These are phyloP conservation scores for Itoplectis maculator DNA, from an alignment of 2,888 invertebrate species.

Conservation along the genomic window DNA sequence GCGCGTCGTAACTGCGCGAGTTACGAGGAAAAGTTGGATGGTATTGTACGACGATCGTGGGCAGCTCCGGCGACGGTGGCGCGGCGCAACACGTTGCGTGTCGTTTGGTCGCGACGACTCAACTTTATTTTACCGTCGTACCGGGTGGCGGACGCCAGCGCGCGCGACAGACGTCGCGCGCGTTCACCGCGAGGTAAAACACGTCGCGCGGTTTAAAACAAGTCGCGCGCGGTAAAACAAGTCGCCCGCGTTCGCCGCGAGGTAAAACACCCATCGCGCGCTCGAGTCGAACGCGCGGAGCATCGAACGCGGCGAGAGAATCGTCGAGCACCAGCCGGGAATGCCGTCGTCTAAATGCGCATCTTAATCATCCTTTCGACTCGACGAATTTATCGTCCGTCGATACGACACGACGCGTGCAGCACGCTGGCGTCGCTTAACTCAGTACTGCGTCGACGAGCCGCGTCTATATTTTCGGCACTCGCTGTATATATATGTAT, in stretches of 20 bases:
- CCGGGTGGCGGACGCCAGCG: too few species aligned
- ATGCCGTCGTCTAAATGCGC: constrained; percentile 26
- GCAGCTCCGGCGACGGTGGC: background rate
- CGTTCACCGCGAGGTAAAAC: constrained; percentile 16
- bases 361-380: constrained; percentile 21
- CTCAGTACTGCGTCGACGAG: too few species aligned
- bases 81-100: background rate
- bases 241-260: too few species aligned
- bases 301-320: background rate
- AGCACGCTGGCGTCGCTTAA: background rate
- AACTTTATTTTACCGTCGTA: constrained; percentile 9
- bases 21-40: constrained; percentile 43
- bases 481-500: too few species aligned
- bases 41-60: constrained; percentile 27
- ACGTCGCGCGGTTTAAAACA: too few species aligned
- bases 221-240: too few species aligned
- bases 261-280: too few species aligned
- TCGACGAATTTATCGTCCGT: constrained; percentile 1
- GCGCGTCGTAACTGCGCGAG: background rate
- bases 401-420: background rate
- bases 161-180: too few species aligned
- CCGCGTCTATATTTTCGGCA: too few species aligned
- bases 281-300: constrained; percentile 10
- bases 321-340: too few species aligned
- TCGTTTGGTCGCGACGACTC: background rate